Evolutionary conservation across 2,113 vertebrate genomes (phyloP).

Genomic region (Puma concolor): DNA sequence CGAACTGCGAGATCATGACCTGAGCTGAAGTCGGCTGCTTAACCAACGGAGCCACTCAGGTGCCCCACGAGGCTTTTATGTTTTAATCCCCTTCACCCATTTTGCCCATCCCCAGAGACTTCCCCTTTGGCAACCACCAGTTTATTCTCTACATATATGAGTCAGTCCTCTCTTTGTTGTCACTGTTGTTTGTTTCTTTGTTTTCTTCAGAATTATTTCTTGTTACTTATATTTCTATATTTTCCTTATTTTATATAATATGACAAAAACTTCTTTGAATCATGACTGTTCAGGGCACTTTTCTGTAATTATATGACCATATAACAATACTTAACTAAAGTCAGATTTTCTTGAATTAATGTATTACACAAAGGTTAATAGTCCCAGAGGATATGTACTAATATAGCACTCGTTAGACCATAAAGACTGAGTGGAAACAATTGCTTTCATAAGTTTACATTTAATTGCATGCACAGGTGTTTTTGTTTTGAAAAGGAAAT

Average conservation of each 20-base stretch:
- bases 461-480: constrained; percentile 2
- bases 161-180: neutral
- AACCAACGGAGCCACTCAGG: too few relatives aligned
- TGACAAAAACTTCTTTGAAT: neutral
- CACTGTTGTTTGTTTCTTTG: neutral
- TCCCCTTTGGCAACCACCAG: neutral
- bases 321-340: neutral
- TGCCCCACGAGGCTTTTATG: neutral
- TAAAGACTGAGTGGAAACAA: constrained; percentile 7
- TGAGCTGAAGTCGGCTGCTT: too few relatives aligned
- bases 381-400: neutral
- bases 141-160: neutral
- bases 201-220: neutral
- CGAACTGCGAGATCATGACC: too few relatives aligned
- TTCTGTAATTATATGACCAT: neutral
- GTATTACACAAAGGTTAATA: neutral
- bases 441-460: neutral
- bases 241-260: constrained; percentile 10
- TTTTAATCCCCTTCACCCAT: neutral
- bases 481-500: constrained; percentile 49
- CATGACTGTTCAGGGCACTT: neutral
- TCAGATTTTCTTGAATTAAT: neutral
- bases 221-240: neutral
- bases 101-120: neutral
- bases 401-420: neutral